Evolutionary conservation across 1,140 invertebrate genomes (phyloP).

Genomic region (Drosophila melanica): DNA sequence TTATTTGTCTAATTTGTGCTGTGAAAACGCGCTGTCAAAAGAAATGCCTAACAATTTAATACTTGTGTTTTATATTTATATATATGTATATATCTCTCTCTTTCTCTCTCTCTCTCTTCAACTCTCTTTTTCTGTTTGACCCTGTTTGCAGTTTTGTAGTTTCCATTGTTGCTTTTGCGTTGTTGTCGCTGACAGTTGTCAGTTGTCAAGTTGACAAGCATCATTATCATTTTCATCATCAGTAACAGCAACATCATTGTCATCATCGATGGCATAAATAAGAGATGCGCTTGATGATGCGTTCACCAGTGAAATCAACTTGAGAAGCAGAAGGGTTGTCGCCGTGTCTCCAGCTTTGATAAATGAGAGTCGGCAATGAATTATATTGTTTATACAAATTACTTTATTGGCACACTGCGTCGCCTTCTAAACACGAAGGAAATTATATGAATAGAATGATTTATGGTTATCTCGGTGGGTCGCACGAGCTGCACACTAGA

Average conservation of each 20-base stretch:
- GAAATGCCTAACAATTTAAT: conserved; percentile 80
- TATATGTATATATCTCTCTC: not conserved
- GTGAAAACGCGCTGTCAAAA: conserved; percentile 80
- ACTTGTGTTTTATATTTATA: too few relatives aligned
- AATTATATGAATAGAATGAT: conserved; percentile 66
- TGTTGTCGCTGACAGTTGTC: conserved; percentile 71
- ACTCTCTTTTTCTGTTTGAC: conserved; percentile 2
- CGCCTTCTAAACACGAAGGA: conserved; percentile 24
- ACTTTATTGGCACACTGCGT: conserved; percentile 66
- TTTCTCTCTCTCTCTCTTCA: conserved; percentile 4
- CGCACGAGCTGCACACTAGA: not conserved
- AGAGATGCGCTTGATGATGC: conserved; percentile 45
- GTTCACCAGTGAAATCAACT: conserved; percentile 4
- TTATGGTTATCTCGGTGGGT: conserved; percentile 40
- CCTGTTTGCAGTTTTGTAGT: conserved; percentile 11
- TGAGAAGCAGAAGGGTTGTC: conserved; percentile 51
- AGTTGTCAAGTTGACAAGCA: conserved; percentile 63
- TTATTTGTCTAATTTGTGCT: conserved; percentile 75
- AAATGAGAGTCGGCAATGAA: conserved; percentile 69
- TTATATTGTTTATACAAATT: conserved; percentile 81
- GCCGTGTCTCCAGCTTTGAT: conserved; percentile 41
- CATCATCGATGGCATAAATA: conserved; percentile 65
- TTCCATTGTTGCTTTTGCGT: conserved; percentile 22
- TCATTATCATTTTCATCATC: conserved; percentile 38
- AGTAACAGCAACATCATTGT: conserved; percentile 36